Percentiles rank a stretch among this genome's conserved stretches.
Conservation (phyloP, 2,113 vertebrate genomes). For the Dasyornis broadbenti region DNA sequence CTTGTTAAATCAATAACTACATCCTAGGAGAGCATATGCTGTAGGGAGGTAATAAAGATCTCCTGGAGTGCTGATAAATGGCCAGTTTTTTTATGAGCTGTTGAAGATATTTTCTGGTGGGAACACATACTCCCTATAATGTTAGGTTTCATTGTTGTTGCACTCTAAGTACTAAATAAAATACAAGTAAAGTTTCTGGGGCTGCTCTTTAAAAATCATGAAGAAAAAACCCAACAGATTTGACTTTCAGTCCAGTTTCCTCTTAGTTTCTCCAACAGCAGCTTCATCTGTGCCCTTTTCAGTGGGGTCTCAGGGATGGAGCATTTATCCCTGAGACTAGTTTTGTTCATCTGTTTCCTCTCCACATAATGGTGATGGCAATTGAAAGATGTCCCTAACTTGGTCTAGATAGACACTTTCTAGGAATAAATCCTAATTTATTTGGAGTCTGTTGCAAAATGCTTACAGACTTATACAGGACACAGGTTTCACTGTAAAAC, state of each 20-base stretch:
- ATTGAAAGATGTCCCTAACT: background rate
- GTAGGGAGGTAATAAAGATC: slow-evolving; percentile 61
- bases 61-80: slow-evolving; percentile 52
- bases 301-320: background rate
- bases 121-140: slow-evolving; percentile 40
- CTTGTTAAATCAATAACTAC: slow-evolving; percentile 66
- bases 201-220: slow-evolving; percentile 1
- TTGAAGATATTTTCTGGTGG: slow-evolving; percentile 39
- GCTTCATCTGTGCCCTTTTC: background rate
- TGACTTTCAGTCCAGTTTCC: background rate
- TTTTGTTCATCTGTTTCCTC: background rate
- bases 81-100: slow-evolving; percentile 39
- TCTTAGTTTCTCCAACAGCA: background rate
- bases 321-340: background rate
- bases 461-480: background rate
- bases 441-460: background rate
- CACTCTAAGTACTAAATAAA: slow-evolving; percentile 32
- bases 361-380: background rate
- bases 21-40: slow-evolving; percentile 50
- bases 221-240: background rate
- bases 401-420: background rate
- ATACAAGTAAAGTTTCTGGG: background rate
- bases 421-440: background rate
- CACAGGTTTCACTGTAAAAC: background rate
- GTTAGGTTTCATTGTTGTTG: slow-evolving; percentile 25